These are phyloP conservation scores for Elymnias hypermnestra DNA, from an alignment of 1,140 invertebrate genomes.

Conservation along the genomic window DNA sequence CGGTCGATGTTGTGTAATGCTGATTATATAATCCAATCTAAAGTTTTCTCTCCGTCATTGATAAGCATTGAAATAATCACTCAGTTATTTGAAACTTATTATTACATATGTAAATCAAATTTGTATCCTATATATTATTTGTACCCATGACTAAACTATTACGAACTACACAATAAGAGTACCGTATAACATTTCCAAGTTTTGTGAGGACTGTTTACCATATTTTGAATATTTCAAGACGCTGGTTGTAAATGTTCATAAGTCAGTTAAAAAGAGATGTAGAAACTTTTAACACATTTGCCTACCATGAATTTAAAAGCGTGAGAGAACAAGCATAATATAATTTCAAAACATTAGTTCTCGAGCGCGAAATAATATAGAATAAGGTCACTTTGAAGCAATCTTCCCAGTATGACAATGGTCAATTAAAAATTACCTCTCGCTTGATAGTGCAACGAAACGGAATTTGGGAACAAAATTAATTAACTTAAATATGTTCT, in stretches of 20 bases:
- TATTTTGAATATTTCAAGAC: neutral
- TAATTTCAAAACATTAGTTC: slow-evolving; percentile 55
- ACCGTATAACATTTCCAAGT: too few species aligned
- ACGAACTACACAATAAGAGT: too few species aligned
- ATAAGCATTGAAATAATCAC: neutral
- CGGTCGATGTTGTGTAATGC: neutral
- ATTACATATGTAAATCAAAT: too few species aligned
- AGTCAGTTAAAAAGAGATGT: slow-evolving; percentile 2
- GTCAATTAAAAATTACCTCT: slow-evolving; percentile 52
- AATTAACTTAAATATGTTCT: slow-evolving; percentile 8
- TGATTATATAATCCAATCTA: neutral
- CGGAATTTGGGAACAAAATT: slow-evolving; percentile 12
- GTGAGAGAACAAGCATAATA: slow-evolving; percentile 43
- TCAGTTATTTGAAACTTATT: neutral
- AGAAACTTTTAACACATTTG: slow-evolving; percentile 27
- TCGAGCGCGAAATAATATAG: slow-evolving; percentile 32
- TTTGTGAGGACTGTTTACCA: too few species aligned
- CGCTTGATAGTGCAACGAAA: slow-evolving; percentile 19
- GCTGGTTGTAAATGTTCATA: neutral
- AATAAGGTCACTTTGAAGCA: slow-evolving; percentile 54
- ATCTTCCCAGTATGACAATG: slow-evolving; percentile 65
- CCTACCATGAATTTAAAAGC: slow-evolving; percentile 41
- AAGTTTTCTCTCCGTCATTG: neutral
- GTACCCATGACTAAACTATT: too few species aligned
- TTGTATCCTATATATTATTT: too few species aligned